Evolutionary conservation across 2,797 vertebrate species (phyloP).

Genomic region (Gila robusta): DNA sequence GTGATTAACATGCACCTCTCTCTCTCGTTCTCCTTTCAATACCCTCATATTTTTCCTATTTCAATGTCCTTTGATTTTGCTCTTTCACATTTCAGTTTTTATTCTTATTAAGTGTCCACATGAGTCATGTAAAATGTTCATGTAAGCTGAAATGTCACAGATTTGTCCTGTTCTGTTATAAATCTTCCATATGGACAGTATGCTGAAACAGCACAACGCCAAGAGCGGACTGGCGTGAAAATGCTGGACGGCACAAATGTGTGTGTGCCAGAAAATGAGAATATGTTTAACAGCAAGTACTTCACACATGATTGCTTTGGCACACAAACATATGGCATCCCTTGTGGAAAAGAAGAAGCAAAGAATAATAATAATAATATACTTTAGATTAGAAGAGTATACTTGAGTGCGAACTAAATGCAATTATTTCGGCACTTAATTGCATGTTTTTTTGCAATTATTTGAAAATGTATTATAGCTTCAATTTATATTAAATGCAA

Average conservation of each 20-base stretch:
- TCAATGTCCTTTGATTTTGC: conserved; percentile 3
- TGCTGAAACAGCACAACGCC: conserved; percentile 4
- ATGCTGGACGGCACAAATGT: conserved; percentile 39
- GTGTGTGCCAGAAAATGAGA: conserved; percentile 40
- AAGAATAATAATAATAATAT: background rate
- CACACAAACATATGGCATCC: conserved; percentile 29
- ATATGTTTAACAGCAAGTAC: conserved; percentile 43
- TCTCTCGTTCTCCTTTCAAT: conserved; percentile 11
- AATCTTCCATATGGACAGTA: conserved; percentile 14
- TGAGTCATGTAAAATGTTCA: background rate
- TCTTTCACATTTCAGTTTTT: background rate
- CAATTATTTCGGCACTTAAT: background rate
- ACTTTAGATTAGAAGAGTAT: background rate
- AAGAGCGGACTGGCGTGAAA: conserved; percentile 32
- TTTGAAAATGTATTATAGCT: background rate
- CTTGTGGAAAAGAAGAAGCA: conserved; percentile 63
- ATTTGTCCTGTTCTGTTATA: background rate
- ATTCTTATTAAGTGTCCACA: background rate
- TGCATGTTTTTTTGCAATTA: background rate
- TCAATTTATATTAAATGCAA: too few species aligned
- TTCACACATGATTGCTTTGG: conserved; percentile 50
- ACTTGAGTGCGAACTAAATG: background rate
- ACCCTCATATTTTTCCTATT: conserved; percentile 6
- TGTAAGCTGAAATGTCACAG: background rate
- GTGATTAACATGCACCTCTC: conserved; percentile 39